Base-by-base conservation (phyloP, 2,888 invertebrate genomes). In the Drosophila nr. perissopoda region DNA sequence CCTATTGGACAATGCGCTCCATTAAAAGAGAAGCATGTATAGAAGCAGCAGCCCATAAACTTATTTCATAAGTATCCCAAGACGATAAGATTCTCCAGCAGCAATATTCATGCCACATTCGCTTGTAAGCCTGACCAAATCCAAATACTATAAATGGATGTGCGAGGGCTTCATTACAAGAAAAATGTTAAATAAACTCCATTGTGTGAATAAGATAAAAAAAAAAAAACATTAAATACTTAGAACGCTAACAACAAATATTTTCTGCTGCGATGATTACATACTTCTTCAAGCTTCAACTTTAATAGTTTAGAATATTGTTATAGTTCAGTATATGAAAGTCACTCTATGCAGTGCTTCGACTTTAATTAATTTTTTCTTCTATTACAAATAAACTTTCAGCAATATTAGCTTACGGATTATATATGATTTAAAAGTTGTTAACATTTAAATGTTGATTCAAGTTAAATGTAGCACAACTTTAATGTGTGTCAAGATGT, bases 41-140 rank as follows among this genome's bases (percentile, higher is more conserved):
- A 54, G 68, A 57, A 70, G 79, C 48, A 54, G 62, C 63, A 57
- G 21, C 61, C 60, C 82, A 76, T 84, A 82, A 87, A 77, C 87
- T 79, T 77, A 61, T 70, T 73, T 71, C 80, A 71, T 71, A 87
- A 78, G 78, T 65, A 42, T 56, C 48, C 68, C 62, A 66, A 67
- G 79, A 69, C 48, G 42, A 31, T 67, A 53, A 38, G 36, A 53
- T 49, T n/a, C 64, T 40, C 34, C 38, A 40, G n/a, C 51, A 54
- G n/a, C 65, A 29, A 42, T 34, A 52, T 64, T 36, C 33, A 64
- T 63, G 69, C 21, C 52, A 34, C 33, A 63, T 69, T 60, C 31
- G 27, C 63, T 29, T 52, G 36, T 67, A 61, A 67, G 60, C 74
- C 45, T 18, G 34, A 18, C 45, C 74, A 73, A 60, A 73, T 51